Evolutionary conservation across 1,140 invertebrate species (phyloP), one percentile per base, ranked within the genome.

Genomic region (Ceratina calcarata): DNA sequence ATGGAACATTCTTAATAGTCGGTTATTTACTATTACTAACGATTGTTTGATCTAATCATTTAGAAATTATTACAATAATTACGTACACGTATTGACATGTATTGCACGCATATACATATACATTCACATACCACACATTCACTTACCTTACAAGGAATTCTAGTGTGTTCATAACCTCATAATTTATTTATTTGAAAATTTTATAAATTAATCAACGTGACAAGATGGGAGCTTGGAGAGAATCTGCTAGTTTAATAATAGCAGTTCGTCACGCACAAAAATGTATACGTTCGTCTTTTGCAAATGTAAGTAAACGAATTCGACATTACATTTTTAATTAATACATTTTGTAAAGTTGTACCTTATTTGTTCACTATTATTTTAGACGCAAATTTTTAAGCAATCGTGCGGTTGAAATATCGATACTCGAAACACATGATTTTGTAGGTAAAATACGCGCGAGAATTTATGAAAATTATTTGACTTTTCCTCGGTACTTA

Each of bases 211-310:
- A 20, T 55, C 49, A 67, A 58, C 12, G 64, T 27, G 51, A 12
- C 69, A 86, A 70, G 69, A 92, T 91, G 90, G 90, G 88, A 77
- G n/a, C 64, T 32, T 93, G 90, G 91, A 91, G 84, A 83, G 90
- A 94, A 80, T 88, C 93, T 1, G 91, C 92, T 7, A 92, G 89
- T 77, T 37, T 94, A 22, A 92, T 94, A 66, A 69, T 94, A 70
- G 91, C 91, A 45, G 90, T 91, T 68, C 76, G 82, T 74, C 83
- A 87, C 66, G 70, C 73, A n/a, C 20, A 87, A 37, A 90, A 86
- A 18, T 74, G 55, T 49, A 75, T 60, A 64, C n/a, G 78, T 8
- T 15, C 24, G 2, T 53, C 62, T 6, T 53, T 66, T 37, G 27
- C 81, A 80, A 74, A 64, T n/a, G 90, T 90, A 87, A 89, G 88